These are phyloP conservation scores for Aphelinus atriplicis DNA, from an alignment of 1,140 invertebrate genomes.

Conservation along the genomic window DNA sequence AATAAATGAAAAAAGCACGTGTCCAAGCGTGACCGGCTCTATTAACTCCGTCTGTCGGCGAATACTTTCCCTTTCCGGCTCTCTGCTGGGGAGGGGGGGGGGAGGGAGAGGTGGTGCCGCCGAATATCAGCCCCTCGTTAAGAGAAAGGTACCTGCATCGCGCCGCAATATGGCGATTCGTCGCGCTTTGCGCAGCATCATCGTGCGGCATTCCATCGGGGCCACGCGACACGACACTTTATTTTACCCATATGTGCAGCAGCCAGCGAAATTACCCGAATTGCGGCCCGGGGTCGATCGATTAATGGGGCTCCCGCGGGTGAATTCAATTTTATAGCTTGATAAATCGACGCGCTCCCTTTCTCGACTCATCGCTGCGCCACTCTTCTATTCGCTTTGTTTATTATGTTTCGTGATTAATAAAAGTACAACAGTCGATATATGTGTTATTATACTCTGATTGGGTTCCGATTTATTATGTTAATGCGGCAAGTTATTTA, in stretches of 20 bases:
- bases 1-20: constrained; percentile 19
- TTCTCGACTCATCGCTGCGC: no score
- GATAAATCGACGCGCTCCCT: no score
- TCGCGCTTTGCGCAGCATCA: constrained; percentile 28
- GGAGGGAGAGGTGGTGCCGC: no score
- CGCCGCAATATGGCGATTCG: constrained; percentile 32
- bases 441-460: no score
- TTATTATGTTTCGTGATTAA: no score
- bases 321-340: no score
- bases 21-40: constrained; percentile 18
- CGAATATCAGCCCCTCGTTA: constrained; percentile 34
- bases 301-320: no score
- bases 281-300: not conserved
- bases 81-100: constrained; percentile 15
- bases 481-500: no score
- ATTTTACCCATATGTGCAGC: constrained; percentile 3
- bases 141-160: constrained; percentile 29
- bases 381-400: no score
- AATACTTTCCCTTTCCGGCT: not conserved
- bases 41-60: constrained; percentile 35
- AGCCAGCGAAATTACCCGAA: constrained; percentile 11
- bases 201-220: not conserved
- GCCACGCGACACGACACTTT: constrained; percentile 1
- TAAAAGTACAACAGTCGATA: no score
- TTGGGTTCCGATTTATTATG: no score